Evolutionary conservation across 1,140 invertebrate genomes (phyloP).

Genomic region (Euura lappo): DNA sequence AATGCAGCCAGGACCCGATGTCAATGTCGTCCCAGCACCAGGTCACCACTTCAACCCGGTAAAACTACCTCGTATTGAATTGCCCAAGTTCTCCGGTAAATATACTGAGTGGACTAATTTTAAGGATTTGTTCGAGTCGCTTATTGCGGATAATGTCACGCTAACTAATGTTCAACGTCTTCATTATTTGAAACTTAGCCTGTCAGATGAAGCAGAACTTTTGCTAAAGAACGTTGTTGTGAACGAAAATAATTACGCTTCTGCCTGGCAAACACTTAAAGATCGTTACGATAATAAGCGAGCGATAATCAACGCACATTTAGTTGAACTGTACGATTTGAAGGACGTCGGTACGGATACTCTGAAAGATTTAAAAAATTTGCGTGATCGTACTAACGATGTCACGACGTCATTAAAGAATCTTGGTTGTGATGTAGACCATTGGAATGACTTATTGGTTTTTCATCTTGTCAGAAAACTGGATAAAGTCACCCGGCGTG

Average conservation of each 20-base stretch:
- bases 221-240: no score
- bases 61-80: no score
- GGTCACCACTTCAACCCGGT: no score
- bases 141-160: no score
- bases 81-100: no score
- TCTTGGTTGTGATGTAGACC: constrained; percentile 20
- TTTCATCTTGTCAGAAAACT: constrained; percentile 26
- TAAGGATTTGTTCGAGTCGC: no score
- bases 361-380: constrained; percentile 17
- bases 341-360: constrained; percentile 21
- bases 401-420: constrained; percentile 21
- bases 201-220: no score
- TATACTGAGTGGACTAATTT: no score
- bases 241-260: constrained; percentile 23
- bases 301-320: constrained; percentile 30
- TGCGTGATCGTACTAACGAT: constrained; percentile 22
- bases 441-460: constrained; percentile 29
- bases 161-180: no score
- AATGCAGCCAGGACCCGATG: no score
- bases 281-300: constrained; percentile 29
- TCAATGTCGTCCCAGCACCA: no score
- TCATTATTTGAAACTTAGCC: no score
- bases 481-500: constrained; percentile 24
- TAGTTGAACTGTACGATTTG: constrained; percentile 25
- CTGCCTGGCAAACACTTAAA: constrained; percentile 30